Percentiles rank a stretch among this genome's conserved stretches.
Conservation (phyloP, 64 coral and sea anemone species). For the Actinia tenebrosa region DNA sequence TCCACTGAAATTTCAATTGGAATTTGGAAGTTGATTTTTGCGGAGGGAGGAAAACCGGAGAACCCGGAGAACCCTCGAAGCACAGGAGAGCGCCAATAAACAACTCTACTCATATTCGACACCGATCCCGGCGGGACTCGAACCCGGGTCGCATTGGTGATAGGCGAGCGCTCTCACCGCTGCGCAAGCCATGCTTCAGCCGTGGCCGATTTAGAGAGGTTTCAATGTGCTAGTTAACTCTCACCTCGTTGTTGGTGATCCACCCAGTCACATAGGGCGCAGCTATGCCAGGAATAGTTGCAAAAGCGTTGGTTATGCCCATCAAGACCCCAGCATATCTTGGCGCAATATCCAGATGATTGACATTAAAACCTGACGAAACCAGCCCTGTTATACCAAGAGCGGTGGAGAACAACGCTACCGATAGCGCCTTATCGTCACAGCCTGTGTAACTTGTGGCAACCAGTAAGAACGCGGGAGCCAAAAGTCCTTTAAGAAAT, state of each 20-base stretch:
- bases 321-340: constrained; percentile 76
- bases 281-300: constrained; percentile 67
- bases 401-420: constrained; percentile 52
- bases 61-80: too few species aligned
- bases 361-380: constrained; percentile 54
- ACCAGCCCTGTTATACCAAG: constrained; percentile 50
- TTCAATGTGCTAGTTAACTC: neutral
- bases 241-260: constrained; percentile 71
- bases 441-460: constrained; percentile 61
- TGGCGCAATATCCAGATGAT: constrained; percentile 79
- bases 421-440: constrained; percentile 34
- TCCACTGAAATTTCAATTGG: too few species aligned
- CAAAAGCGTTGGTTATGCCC: constrained; percentile 69
- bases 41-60: too few species aligned
- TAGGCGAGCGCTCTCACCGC: too few species aligned
- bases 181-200: too few species aligned
- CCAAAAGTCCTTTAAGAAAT: constrained; percentile 45
- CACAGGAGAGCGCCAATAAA: too few species aligned
- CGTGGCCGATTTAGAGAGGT: neutral
- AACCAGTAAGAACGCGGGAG: constrained; percentile 46
- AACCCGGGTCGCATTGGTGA: too few species aligned
- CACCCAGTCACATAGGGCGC: constrained; percentile 60
- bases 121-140: too few species aligned
- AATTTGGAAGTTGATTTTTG: too few species aligned
- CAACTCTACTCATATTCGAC: too few species aligned